Percentiles rank a stretch among this genome's conserved stretches.
These are phyloP conservation scores for Lophotriccus pileatus DNA, from an alignment of 2,797 vertebrate species.

Conservation along the genomic window DNA sequence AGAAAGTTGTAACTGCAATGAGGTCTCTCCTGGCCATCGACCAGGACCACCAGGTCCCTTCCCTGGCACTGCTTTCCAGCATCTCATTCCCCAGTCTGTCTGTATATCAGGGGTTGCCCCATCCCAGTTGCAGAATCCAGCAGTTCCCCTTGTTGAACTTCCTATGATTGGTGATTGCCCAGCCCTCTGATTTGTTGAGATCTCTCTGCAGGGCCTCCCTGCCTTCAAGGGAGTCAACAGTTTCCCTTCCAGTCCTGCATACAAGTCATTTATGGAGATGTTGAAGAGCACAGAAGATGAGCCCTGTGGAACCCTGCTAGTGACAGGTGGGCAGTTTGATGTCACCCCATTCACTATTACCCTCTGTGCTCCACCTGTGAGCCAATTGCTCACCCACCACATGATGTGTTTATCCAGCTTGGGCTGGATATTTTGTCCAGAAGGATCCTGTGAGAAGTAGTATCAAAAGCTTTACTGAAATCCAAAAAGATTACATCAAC, in stretches of 20 bases:
- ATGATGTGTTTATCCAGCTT: neutral
- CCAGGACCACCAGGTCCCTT: no score
- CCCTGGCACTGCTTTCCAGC: neutral
- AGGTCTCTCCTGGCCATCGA: no score
- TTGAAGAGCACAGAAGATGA: neutral
- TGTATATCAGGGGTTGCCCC: neutral
- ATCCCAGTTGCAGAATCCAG: neutral
- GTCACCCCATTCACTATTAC: neutral
- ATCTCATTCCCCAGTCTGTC: no score
- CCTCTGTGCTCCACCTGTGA: neutral
- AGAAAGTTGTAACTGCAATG: neutral
- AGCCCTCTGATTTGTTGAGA: neutral
- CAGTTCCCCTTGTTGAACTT: neutral
- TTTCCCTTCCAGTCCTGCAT: neutral
- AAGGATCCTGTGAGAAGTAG: neutral
- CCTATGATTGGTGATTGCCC: neutral
- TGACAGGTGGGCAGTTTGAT: neutral
- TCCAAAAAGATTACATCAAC: neutral
- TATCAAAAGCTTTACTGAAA: neutral
- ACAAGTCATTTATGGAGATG: neutral
- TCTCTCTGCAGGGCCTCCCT: neutral
- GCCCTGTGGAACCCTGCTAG: neutral
- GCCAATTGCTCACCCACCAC: neutral
- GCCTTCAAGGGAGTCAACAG: neutral
- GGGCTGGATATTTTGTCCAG: neutral